Evolutionary conservation across 2,888 invertebrate genomes (phyloP).

Genomic region (Catocala nupta): DNA sequence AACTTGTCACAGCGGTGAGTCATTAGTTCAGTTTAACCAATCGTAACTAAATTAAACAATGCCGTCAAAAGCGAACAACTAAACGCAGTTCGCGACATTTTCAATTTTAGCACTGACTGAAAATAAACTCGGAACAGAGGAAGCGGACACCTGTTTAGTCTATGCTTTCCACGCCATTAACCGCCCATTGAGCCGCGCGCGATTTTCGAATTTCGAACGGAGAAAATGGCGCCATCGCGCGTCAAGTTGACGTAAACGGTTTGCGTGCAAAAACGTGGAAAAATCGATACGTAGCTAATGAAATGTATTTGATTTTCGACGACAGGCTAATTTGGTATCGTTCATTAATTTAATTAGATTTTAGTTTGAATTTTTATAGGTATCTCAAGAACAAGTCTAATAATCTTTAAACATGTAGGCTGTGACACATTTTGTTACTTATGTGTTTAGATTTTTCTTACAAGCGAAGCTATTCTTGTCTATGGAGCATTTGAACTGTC

Average conservation of each 20-base stretch:
- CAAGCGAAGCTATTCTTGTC: too few relatives aligned
- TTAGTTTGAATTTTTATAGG: not conserved
- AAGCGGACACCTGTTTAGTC: constrained; percentile 77
- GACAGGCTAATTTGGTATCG: constrained; percentile 36
- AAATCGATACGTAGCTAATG: constrained; percentile 46
- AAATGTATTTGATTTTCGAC: constrained; percentile 41
- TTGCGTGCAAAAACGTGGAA: constrained; percentile 54
- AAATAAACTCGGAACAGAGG: constrained; percentile 48
- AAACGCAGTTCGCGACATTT: constrained; percentile 38
- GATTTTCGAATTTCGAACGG: constrained; percentile 78
- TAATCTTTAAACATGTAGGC: too few relatives aligned
- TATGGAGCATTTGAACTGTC: too few relatives aligned
- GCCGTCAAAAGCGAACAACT: constrained; percentile 32
- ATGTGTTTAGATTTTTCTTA: too few relatives aligned
- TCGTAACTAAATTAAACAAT: constrained; percentile 44
- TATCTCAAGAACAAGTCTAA: too few relatives aligned
- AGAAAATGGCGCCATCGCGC: constrained; percentile 67
- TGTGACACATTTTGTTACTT: too few relatives aligned
- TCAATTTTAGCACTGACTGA: constrained; percentile 47
- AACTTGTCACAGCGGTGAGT: not conserved
- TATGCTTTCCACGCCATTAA: constrained; percentile 81
- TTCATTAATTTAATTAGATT: constrained; percentile 9
- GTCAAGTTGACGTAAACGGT: constrained; percentile 72
- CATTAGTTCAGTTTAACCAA: constrained; percentile 26
- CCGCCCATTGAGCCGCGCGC: constrained; percentile 73